Evolutionary conservation across 2,888 invertebrate species (phyloP).

Genomic region (Ligdia adustata): DNA sequence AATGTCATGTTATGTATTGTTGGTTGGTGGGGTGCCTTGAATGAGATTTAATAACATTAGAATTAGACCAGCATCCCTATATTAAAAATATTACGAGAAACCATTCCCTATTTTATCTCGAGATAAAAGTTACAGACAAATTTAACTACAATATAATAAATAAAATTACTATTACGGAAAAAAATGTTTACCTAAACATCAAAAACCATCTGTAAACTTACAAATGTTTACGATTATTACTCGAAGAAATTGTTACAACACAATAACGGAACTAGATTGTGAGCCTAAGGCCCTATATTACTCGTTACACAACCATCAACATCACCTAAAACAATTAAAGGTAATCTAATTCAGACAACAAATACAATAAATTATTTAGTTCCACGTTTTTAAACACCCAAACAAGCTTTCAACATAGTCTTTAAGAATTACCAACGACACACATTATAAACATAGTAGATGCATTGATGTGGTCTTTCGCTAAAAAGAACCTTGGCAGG

Average conservation of each 20-base stretch:
- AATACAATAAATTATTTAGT: constrained; percentile 37
- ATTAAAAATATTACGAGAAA: constrained; percentile 40
- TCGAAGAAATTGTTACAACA: constrained; percentile 51
- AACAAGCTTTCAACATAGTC: constrained; percentile 60
- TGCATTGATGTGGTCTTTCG: constrained; percentile 57
- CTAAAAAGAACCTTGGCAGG: constrained; percentile 52
- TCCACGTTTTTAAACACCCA: constrained; percentile 51
- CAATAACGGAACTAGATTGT: constrained; percentile 53
- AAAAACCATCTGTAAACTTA: constrained; percentile 81
- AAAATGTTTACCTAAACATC: constrained; percentile 78
- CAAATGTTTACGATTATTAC: constrained; percentile 68
- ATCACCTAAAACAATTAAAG: constrained; percentile 54
- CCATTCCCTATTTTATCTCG: constrained; percentile 63
- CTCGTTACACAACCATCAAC: constrained; percentile 53
- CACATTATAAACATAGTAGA: constrained; percentile 73
- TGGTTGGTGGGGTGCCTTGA: constrained; percentile 64
- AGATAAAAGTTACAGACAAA: constrained; percentile 48
- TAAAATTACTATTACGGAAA: constrained; percentile 64
- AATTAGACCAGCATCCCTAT: constrained; percentile 49
- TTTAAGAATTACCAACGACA: constrained; percentile 73
- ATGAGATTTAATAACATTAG: constrained; percentile 46
- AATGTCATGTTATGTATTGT: constrained; percentile 50
- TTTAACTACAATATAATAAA: constrained; percentile 44
- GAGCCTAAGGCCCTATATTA: constrained; percentile 75
- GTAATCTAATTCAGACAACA: constrained; percentile 43